Percentiles rank a stretch among this genome's conserved stretches.
phyloP scores from a whole-genome alignment of 1,140 invertebrate genomes.

The Alviniconcha marisindica region DNA sequence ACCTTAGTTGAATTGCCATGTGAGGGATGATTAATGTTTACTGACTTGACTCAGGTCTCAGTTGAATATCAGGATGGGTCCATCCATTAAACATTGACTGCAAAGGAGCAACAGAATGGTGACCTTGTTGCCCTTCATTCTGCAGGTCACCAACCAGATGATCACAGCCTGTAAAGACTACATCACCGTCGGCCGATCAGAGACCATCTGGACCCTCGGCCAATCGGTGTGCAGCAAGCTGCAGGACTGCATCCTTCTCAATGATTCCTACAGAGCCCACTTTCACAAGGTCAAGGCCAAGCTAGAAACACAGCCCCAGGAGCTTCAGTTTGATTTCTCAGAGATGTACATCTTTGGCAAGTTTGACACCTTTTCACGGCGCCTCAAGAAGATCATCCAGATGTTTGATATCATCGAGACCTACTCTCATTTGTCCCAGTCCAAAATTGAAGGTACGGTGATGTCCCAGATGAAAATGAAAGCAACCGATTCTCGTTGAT shows the following conservation, averaged over 20 bases:
- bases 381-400: slow-evolving; percentile 91
- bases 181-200: slow-evolving; percentile 88
- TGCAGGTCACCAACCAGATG: slow-evolving; percentile 97
- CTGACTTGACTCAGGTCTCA: no score
- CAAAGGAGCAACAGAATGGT: no score
- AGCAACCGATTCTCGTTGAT: no score
- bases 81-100: no score
- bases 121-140: no score
- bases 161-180: slow-evolving; percentile 95
- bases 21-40: no score
- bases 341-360: slow-evolving; percentile 98
- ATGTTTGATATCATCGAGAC: slow-evolving; percentile 94
- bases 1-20: no score
- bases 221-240: slow-evolving; percentile 86
- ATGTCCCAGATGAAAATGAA: no score
- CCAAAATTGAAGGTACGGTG: slow-evolving; percentile 89
- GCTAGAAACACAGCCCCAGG: slow-evolving; percentile 76
- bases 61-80: no score
- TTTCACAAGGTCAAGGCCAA: slow-evolving; percentile 77
- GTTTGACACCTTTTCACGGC: slow-evolving; percentile 93
- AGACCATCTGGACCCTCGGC: slow-evolving; percentile 93
- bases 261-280: slow-evolving; percentile 82
- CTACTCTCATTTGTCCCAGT: slow-evolving; percentile 88
- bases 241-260: slow-evolving; percentile 90
- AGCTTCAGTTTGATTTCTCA: slow-evolving; percentile 90